Evolutionary conservation across 1,140 invertebrate species (phyloP).

Genomic region (Drosophila ficusphila): DNA sequence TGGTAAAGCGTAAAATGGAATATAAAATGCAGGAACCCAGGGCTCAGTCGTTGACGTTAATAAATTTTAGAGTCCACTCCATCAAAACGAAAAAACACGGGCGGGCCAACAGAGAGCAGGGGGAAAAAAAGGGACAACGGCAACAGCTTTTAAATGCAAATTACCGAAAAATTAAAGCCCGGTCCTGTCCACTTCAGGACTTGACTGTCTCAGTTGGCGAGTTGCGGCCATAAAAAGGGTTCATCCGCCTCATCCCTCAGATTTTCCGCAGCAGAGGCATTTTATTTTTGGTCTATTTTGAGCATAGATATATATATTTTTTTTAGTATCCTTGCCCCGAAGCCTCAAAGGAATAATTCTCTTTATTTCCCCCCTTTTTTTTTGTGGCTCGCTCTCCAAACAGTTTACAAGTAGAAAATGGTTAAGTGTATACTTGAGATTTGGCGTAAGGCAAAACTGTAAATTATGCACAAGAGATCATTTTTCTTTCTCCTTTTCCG

Average conservation of each 20-base stretch:
- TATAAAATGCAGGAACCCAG: slow-evolving; percentile 59
- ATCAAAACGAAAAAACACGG: slow-evolving; percentile 48
- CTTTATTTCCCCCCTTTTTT: slow-evolving; percentile 47
- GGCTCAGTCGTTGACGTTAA: slow-evolving; percentile 48
- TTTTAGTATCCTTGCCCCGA: slow-evolving; percentile 30
- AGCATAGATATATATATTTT: slow-evolving; percentile 33
- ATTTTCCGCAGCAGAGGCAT: slow-evolving; percentile 70
- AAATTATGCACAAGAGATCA: slow-evolving; percentile 82
- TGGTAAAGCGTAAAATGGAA: slow-evolving; percentile 75
- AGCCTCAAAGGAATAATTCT: slow-evolving; percentile 73
- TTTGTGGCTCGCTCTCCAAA: slow-evolving; percentile 62
- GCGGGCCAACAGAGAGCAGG: background rate
- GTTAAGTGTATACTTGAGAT: slow-evolving; percentile 80
- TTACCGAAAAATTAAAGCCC: slow-evolving; percentile 75
- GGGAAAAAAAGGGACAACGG: slow-evolving; percentile 28
- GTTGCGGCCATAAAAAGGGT: slow-evolving; percentile 55
- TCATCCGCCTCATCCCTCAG: slow-evolving; percentile 53
- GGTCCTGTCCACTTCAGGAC: slow-evolving; percentile 40
- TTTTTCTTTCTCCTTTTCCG: slow-evolving; percentile 60
- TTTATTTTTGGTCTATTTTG: slow-evolving; percentile 57
- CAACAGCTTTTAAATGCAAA: slow-evolving; percentile 77
- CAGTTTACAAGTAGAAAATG: slow-evolving; percentile 80
- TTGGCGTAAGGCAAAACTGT: slow-evolving; percentile 75
- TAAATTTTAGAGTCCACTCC: slow-evolving; percentile 75
- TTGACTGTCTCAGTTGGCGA: slow-evolving; percentile 30